Evolutionary conservation across 2,888 invertebrate species (phyloP), one percentile per base, ranked within the genome.

Genomic region (Drosophila mulleri): DNA sequence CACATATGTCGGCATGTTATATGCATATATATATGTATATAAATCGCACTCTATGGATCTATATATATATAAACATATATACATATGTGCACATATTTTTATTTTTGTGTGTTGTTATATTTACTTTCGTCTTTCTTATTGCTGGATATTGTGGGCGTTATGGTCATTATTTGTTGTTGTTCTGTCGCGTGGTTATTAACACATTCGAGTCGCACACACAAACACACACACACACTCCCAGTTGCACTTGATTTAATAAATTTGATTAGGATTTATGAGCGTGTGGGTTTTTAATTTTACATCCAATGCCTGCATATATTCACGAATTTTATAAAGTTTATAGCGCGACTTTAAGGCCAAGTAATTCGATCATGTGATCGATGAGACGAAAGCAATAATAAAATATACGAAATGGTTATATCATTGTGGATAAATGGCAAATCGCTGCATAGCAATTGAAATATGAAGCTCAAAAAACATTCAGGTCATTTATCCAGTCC

Each of bases 201-300:
- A 83, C 78, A 80, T 67, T 67, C 45, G 45, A 64, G n/a, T 39
- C 48, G n/a, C 47, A 50, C 29, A 26, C 50, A 61, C 20, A 7
- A 11, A 35, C 11, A 53, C 32, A 37, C 47, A 48, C 20, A 52
- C 20, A 52, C 18, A 20, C 20, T 41, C 57, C 45, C 37, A 60
- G 44, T 50, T 64, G 77, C 67, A 83, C 86, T 90, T 91, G 90
- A 91, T 91, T 91, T 91, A 79, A 90, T 91, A 87, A 90, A 91
- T 80, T 90, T 88, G 83, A 91, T 91, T 91, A 90, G 79, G 84
- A 91, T 90, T 91, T 87, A 91, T 81, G 81, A 78, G 75, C 71
- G 70, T 70, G 74, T 72, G 68, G 62, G 85, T 57, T 66, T 68
- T 66, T 58, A 67, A 66, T 69, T 76, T 78, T 63, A 59, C 44